Conservation (phyloP, 2,113 vertebrate genomes). For the Python bivittatus region DNA sequence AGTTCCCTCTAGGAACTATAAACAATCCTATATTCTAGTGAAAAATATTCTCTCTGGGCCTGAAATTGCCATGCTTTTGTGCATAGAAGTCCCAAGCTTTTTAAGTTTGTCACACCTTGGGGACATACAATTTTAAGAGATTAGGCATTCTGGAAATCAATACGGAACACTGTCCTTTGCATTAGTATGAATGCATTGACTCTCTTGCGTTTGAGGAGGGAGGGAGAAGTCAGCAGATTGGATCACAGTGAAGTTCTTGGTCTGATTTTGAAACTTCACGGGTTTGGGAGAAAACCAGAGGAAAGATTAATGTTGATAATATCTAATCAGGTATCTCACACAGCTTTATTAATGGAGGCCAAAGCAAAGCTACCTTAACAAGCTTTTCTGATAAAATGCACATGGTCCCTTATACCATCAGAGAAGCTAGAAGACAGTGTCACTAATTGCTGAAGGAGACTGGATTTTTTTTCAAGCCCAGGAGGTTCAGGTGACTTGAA, state of each 20-base stretch:
- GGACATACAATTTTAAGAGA: constrained; percentile 1
- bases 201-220: neutral
- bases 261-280: neutral
- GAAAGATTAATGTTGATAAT: rapidly evolving
- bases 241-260: neutral
- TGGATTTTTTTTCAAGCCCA: neutral
- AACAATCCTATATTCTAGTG: constrained; percentile 2
- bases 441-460: neutral
- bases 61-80: neutral
- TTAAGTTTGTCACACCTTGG: constrained; percentile 2
- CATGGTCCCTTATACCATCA: neutral
- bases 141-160: constrained; percentile 30
- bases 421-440: neutral
- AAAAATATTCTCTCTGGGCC: constrained; percentile 1
- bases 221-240: neutral
- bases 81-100: neutral
- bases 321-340: rapidly evolving
- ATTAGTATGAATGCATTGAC: neutral
- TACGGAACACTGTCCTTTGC: neutral
- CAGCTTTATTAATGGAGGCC: rapidly evolving
- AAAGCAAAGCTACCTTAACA: rapidly evolving
- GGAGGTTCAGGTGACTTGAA: neutral
- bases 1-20: neutral
- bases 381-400: neutral
- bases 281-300: neutral